Conservation (phyloP, 2,888 invertebrate genomes). For the Craniophora ligustri region DNA sequence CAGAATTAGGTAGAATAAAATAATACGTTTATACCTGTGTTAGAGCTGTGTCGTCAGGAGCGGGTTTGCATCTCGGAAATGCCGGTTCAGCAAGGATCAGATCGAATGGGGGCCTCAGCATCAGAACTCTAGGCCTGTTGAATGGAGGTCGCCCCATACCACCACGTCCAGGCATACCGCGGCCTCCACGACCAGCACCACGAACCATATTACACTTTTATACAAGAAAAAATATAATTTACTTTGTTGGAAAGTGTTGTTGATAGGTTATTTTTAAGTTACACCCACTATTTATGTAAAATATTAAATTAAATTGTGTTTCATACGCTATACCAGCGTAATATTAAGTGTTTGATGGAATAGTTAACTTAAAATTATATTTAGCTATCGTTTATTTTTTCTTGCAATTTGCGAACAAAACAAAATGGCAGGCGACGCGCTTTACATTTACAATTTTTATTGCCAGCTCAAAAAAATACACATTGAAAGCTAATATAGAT, state of each 20-base stretch:
- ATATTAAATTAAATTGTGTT: background rate
- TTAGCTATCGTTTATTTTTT: background rate
- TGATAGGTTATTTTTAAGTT: slow-evolving; percentile 33
- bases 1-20: too few species aligned
- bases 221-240: background rate
- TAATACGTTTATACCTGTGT: slow-evolving; percentile 89
- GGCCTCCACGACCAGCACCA: slow-evolving; percentile 90
- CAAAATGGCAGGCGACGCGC: slow-evolving; percentile 34
- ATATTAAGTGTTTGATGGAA: background rate
- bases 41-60: slow-evolving; percentile 94
- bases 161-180: slow-evolving; percentile 90
- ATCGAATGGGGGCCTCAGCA: slow-evolving; percentile 94
- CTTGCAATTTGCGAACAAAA: background rate
- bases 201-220: slow-evolving; percentile 89
- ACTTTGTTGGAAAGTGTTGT: background rate
- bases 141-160: slow-evolving; percentile 87
- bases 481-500: too few species aligned
- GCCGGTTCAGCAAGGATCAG: slow-evolving; percentile 95
- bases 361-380: background rate
- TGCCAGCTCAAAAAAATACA: too few species aligned
- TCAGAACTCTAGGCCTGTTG: slow-evolving; percentile 79
- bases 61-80: slow-evolving; percentile 94
- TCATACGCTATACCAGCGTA: background rate
- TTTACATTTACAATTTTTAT: slow-evolving; percentile 34
- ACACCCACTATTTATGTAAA: background rate